phyloP scores from a whole-genome alignment of 2,797 vertebrate species.

The Platyrinchus mystaceus region DNA sequence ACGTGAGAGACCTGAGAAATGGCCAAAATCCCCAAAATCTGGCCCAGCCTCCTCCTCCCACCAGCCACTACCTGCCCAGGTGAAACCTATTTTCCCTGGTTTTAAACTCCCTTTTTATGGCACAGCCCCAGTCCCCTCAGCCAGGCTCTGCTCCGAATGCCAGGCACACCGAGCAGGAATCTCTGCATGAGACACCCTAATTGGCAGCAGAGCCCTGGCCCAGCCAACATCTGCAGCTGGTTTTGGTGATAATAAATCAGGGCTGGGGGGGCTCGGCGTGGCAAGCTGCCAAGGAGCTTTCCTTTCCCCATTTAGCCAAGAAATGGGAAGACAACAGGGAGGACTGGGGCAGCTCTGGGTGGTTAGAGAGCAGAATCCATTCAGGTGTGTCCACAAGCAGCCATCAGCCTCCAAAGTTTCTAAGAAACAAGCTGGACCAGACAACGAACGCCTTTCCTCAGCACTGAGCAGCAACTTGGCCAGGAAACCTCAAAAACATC shows the following conservation, averaged over 20 bases:
- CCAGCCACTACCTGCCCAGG: neutral
- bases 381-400: accelerated
- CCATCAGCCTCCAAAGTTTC: neutral
- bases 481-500: neutral
- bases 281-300: slow-evolving; percentile 79
- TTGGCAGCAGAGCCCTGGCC: slow-evolving; percentile 83
- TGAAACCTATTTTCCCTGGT: neutral
- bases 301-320: slow-evolving; percentile 63
- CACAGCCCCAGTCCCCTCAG: neutral
- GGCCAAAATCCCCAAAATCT: neutral
- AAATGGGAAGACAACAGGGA: slow-evolving; percentile 69
- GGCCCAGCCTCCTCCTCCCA: neutral
- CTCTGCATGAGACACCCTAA: slow-evolving; percentile 82
- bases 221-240: slow-evolving; percentile 85
- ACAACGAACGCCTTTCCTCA: accelerated
- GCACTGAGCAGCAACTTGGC: neutral
- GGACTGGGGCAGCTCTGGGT: slow-evolving; percentile 44
- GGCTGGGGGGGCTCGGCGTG: slow-evolving; percentile 63
- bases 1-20: neutral
- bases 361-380: neutral
- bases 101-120: neutral
- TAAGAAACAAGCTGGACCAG: neutral
- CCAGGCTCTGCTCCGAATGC: neutral
- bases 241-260: slow-evolving; percentile 91
- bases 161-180: slow-evolving; percentile 19